Conservation (phyloP, 2,113 vertebrate genomes). For the Psophia crepitans region DNA sequence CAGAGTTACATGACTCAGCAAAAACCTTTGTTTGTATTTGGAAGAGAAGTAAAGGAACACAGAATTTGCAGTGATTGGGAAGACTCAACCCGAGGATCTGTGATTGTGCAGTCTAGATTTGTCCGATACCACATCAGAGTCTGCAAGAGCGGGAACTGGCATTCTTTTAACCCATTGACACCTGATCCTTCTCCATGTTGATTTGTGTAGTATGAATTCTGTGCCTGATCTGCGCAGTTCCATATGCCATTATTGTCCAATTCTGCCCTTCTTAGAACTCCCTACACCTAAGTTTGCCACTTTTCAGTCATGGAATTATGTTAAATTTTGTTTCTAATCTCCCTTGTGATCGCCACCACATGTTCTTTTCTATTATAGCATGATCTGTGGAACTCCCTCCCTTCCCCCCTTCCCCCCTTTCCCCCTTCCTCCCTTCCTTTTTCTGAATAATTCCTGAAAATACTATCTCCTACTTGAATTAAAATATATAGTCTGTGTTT, state of each 20-base stretch:
- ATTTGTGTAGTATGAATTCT: not conserved
- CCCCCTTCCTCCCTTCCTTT: not conserved
- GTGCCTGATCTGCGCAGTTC: not conserved
- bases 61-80: not conserved
- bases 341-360: not conserved
- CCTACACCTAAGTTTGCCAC: not conserved
- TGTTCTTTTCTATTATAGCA: not conserved
- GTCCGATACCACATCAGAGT: not conserved
- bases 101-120: not conserved
- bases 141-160: not conserved
- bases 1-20: not conserved
- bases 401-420: not conserved
- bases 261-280: not conserved
- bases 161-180: not conserved
- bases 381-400: not conserved
- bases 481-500: not conserved
- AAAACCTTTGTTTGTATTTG: not conserved
- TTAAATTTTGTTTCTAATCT: not conserved
- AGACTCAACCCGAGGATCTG: not conserved
- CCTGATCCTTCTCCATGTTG: not conserved
- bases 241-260: not conserved
- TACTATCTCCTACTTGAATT: not conserved
- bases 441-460: not conserved
- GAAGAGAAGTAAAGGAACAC: not conserved
- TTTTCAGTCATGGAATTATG: not conserved